phyloP scores from a whole-genome alignment of 2,113 vertebrate species.

The Varanus komodoensis region DNA sequence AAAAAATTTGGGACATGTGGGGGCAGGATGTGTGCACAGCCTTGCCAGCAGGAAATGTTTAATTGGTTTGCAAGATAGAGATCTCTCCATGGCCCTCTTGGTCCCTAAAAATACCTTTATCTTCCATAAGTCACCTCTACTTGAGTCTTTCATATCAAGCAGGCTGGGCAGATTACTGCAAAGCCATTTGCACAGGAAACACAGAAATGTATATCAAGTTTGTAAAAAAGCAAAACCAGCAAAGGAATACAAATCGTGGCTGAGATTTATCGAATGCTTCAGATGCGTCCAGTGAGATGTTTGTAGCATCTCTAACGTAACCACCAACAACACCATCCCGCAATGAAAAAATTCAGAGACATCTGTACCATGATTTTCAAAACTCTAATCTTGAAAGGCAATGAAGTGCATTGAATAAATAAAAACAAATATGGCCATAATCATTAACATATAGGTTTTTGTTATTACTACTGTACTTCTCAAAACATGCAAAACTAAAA shows the following conservation, averaged over 20 bases:
- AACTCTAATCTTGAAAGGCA: background rate
- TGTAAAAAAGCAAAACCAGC: background rate
- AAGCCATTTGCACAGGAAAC: background rate
- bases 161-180: background rate
- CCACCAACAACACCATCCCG: too few species aligned
- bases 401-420: background rate
- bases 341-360: background rate
- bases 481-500: background rate
- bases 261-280: background rate
- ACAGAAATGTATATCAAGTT: background rate
- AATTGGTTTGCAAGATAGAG: background rate
- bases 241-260: background rate
- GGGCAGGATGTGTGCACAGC: background rate
- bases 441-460: background rate
- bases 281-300: conserved; percentile 2
- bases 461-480: background rate
- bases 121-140: background rate
- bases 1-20: background rate
- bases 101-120: background rate
- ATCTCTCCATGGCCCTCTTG: background rate
- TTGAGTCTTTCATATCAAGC: background rate
- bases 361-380: conserved; percentile 1
- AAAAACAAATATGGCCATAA: background rate
- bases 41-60: background rate
- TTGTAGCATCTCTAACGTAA: background rate